phyloP scores from a whole-genome alignment of 1,140 invertebrate genomes.

The Sycophila sp. region DNA sequence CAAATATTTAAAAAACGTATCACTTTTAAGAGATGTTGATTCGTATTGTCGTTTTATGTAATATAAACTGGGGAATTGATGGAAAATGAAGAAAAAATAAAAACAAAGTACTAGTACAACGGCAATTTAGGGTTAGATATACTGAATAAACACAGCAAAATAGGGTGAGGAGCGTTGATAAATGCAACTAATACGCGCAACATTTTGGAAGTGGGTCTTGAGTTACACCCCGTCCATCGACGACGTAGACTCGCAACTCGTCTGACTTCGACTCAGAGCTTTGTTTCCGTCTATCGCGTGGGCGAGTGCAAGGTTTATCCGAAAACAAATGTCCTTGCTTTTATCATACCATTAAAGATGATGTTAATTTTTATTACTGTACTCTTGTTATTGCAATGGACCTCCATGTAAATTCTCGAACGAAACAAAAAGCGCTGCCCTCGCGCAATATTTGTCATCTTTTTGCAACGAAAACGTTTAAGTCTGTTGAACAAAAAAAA shows the following conservation, averaged over 20 bases:
- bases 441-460: too few species aligned
- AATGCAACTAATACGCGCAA: too few species aligned
- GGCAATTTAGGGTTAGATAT: conserved; percentile 20
- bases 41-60: conserved; percentile 20
- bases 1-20: conserved; percentile 21
- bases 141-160: conserved; percentile 10
- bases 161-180: too few species aligned
- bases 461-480: too few species aligned
- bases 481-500: too few species aligned
- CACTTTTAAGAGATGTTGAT: conserved; percentile 21
- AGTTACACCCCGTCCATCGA: conserved; percentile 9
- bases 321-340: background rate
- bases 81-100: too few species aligned
- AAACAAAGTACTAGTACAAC: background rate
- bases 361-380: background rate
- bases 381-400: conserved; percentile 2
- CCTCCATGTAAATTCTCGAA: background rate
- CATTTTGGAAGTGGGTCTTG: conserved; percentile 14
- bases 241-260: background rate
- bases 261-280: conserved; percentile 13
- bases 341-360: background rate
- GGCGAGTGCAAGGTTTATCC: background rate
- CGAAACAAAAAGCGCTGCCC: too few species aligned
- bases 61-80: conserved; percentile 4
- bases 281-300: background rate